Conservation (phyloP, 2,888 invertebrate species). For the Loripinus fragilis region DNA sequence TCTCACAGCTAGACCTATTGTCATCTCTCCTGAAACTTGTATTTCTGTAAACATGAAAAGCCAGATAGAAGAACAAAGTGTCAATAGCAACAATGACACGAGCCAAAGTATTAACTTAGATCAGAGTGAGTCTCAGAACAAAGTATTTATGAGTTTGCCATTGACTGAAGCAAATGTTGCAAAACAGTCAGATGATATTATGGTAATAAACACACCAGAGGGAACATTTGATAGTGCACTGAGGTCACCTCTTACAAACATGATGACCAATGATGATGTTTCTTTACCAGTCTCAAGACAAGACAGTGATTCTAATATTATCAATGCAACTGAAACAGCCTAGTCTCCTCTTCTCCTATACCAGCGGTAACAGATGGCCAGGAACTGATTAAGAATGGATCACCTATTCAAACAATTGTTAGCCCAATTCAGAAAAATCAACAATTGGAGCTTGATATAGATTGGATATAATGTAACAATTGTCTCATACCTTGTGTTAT, state of each 20-base stretch:
- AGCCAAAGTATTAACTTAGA: neutral
- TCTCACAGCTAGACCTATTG: constrained; percentile 34
- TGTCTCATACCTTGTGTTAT: too few relatives aligned
- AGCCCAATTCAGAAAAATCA: too few relatives aligned
- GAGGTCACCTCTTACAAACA: neutral
- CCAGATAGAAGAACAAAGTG: neutral
- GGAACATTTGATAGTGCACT: neutral
- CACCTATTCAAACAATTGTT: too few relatives aligned
- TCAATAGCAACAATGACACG: neutral
- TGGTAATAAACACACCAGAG: constrained; percentile 33
- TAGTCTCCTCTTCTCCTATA: neutral
- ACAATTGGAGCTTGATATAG: too few relatives aligned
- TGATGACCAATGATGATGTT: constrained; percentile 3
- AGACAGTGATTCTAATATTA: neutral
- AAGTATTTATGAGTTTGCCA: constrained; percentile 31
- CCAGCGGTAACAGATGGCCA: neutral
- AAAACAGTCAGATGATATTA: constrained; percentile 38
- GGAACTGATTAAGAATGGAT: too few relatives aligned
- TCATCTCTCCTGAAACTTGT: constrained; percentile 38
- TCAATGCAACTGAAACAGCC: neutral
- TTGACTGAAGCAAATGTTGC: constrained; percentile 30
- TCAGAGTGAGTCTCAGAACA: neutral
- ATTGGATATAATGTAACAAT: too few relatives aligned
- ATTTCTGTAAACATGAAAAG: constrained; percentile 42
- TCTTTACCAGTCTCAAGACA: constrained; percentile 5